These are phyloP conservation scores for Trichonephila clavata DNA, from an alignment of 1,140 invertebrate species.

Conservation along the genomic window DNA sequence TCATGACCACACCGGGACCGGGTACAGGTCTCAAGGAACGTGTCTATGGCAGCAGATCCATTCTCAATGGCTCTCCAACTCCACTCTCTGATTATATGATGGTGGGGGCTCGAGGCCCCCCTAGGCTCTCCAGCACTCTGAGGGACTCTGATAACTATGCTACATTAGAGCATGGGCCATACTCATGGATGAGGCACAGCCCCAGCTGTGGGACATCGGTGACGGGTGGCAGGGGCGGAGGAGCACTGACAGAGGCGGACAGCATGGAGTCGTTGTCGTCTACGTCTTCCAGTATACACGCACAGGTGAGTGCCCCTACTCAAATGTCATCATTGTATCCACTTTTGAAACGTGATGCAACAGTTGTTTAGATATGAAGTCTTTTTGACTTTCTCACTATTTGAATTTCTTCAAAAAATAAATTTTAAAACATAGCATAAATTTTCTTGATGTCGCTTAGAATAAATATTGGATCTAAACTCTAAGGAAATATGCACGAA, in stretches of 20 bases:
- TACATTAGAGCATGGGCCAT: constrained; percentile 75
- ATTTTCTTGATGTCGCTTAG: too few species aligned
- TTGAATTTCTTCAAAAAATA: too few species aligned
- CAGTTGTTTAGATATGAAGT: not conserved
- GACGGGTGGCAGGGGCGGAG: constrained; percentile 77
- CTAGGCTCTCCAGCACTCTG: constrained; percentile 37
- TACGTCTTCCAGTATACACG: constrained; percentile 83
- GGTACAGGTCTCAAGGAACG: constrained; percentile 77
- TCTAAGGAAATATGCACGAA: too few species aligned
- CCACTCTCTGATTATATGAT: constrained; percentile 70
- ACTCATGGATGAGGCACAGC: constrained; percentile 84
- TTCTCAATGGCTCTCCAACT: constrained; percentile 56
- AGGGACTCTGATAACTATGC: constrained; percentile 80
- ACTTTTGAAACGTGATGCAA: not conserved
- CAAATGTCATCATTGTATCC: not conserved
- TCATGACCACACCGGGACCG: constrained; percentile 72
- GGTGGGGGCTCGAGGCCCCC: not conserved
- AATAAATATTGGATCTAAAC: too few species aligned
- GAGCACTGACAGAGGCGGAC: constrained; percentile 86
- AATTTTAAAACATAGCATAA: too few species aligned
- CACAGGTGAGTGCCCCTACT: constrained; percentile 78
- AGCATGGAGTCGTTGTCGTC: constrained; percentile 87
- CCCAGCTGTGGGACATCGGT: constrained; percentile 84
- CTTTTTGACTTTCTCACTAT: not conserved
- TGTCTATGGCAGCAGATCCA: constrained; percentile 79